A percentile compares a stretch with the other conserved stretches of the same genome.
Evolutionary conservation across 1,140 invertebrate species (phyloP).

Genomic region (Cryptotermes secundus): DNA sequence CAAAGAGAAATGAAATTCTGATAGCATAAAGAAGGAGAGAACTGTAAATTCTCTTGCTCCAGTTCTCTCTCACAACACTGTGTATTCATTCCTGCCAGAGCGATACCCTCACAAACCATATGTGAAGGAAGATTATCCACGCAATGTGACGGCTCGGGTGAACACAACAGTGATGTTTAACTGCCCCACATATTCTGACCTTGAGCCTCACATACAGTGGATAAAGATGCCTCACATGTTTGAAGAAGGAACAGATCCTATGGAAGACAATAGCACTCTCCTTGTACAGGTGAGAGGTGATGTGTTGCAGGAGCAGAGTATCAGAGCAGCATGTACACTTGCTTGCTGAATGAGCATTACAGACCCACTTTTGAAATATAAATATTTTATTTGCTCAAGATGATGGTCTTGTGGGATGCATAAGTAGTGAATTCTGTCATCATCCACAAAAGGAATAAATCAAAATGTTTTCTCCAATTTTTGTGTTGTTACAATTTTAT

Average conservation of each 20-base stretch:
- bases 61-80: not conserved
- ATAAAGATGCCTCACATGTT: constrained; percentile 56
- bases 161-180: constrained; percentile 69
- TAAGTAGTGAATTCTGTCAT: too few species aligned
- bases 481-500: too few species aligned
- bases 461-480: too few species aligned
- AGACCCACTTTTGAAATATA: too few species aligned
- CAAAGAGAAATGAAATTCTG: too few species aligned
- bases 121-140: constrained; percentile 73
- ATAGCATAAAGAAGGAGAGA: not conserved
- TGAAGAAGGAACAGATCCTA: constrained; percentile 44
- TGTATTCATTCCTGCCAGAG: constrained; percentile 51
- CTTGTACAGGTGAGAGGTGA: not conserved
- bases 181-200: constrained; percentile 71
- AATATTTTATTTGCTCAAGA: too few species aligned
- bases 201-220: constrained; percentile 77
- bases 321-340: too few species aligned
- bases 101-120: constrained; percentile 75
- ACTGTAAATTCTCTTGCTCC: not conserved
- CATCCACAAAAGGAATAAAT: too few species aligned
- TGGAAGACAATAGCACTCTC: constrained; percentile 53
- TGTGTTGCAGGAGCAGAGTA: not conserved
- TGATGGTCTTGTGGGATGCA: too few species aligned
- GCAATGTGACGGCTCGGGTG: constrained; percentile 72
- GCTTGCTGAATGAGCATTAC: too few species aligned